Conservation (phyloP, 2,797 vertebrate species). For the Rhinatrema bivittatum region DNA sequence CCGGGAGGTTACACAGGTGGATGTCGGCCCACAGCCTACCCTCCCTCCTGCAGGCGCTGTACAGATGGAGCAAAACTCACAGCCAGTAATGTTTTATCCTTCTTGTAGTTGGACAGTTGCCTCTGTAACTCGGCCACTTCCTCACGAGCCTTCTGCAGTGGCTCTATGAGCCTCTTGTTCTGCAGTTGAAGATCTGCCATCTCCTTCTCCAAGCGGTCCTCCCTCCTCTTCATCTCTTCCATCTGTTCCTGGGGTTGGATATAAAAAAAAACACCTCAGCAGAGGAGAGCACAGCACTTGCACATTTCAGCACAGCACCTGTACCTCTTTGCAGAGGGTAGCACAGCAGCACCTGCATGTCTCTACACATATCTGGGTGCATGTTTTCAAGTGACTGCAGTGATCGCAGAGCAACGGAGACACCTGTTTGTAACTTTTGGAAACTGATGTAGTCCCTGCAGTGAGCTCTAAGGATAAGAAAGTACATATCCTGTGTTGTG, state of each 20-base stretch:
- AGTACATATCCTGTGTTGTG: too few species aligned
- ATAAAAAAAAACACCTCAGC: fast-evolving
- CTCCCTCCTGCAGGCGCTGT: background rate
- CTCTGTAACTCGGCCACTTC: conserved; percentile 54
- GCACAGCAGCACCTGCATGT: too few species aligned
- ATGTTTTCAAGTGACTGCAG: too few species aligned
- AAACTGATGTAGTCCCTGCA: too few species aligned
- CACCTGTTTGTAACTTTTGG: too few species aligned
- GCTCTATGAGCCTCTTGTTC: conserved; percentile 58
- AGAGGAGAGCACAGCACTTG: background rate
- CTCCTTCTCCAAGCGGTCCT: conserved; percentile 55
- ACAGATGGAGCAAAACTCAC: too few species aligned
- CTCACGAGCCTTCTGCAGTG: conserved; percentile 51
- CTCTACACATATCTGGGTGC: too few species aligned
- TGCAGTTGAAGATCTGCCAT: conserved; percentile 43
- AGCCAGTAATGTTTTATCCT: conserved; percentile 53
- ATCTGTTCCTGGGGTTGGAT: conserved; percentile 57
- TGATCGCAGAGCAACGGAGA: too few species aligned
- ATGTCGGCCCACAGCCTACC: background rate
- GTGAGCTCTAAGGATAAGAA: too few species aligned
- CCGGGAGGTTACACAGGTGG: background rate
- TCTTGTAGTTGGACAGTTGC: conserved; percentile 51
- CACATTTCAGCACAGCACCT: background rate
- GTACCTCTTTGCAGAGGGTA: too few species aligned
- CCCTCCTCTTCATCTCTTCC: conserved; percentile 55